phyloP scores from a whole-genome alignment of 2,797 vertebrate species.

The Remorina albescens region DNA sequence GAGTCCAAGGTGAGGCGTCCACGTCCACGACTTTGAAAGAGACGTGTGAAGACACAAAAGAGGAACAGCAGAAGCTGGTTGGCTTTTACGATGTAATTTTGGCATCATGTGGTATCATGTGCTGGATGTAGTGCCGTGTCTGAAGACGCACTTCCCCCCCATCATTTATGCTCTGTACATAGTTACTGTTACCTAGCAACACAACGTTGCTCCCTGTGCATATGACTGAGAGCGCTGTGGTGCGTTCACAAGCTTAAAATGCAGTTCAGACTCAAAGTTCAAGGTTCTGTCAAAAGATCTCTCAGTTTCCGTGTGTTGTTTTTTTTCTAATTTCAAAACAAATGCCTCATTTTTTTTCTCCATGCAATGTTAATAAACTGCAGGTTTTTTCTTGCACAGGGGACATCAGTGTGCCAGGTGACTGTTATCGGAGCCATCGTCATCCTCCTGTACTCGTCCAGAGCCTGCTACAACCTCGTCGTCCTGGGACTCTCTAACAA shows the following conservation, averaged over 20 bases:
- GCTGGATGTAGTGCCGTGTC: slow-evolving; percentile 1
- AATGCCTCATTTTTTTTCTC: slow-evolving; percentile 14
- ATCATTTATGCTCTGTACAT: slow-evolving; percentile 21
- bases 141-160: slow-evolving; percentile 15
- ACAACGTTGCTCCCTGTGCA: not conserved
- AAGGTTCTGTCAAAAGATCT: not conserved
- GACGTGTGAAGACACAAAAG: not conserved
- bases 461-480: slow-evolving; percentile 97
- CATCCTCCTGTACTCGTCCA: slow-evolving; percentile 92
- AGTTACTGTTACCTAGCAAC: slow-evolving; percentile 54
- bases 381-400: slow-evolving; percentile 78
- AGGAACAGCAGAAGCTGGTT: not conserved
- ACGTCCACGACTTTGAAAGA: too few relatives aligned
- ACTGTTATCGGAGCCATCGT: slow-evolving; percentile 90
- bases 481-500: slow-evolving; percentile 91
- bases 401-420: slow-evolving; percentile 96
- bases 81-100: not conserved
- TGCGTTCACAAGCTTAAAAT: not conserved
- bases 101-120: not conserved
- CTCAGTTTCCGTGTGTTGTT: not conserved
- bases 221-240: not conserved
- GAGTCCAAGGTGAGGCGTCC: slow-evolving; percentile 91
- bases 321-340: too few relatives aligned
- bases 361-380: not conserved
- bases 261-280: not conserved